phyloP scores from a whole-genome alignment of 1,140 invertebrate genomes.

The Aphelinus atriplicis region DNA sequence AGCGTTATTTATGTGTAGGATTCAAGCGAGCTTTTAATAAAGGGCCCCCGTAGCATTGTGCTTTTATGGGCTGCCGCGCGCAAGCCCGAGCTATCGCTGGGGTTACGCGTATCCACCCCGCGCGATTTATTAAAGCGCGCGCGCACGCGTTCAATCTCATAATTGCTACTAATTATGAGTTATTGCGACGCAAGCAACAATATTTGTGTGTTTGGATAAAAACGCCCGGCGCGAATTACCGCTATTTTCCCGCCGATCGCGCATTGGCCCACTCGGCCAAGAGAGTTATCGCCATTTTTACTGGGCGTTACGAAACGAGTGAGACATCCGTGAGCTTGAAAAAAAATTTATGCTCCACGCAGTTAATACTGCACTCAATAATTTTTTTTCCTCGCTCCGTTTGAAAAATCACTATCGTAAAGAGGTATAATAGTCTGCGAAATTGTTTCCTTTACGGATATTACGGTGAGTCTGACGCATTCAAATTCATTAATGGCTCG shows the following conservation, averaged over 20 bases:
- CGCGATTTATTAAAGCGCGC: background rate
- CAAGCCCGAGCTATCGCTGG: slow-evolving; percentile 16
- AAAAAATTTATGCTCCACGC: too few relatives aligned
- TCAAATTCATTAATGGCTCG: too few relatives aligned
- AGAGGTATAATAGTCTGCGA: too few relatives aligned
- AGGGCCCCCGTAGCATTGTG: slow-evolving; percentile 2
- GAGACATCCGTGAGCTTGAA: background rate
- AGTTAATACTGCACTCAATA: too few relatives aligned
- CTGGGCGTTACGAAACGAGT: background rate
- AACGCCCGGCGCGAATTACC: background rate
- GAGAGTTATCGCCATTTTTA: background rate
- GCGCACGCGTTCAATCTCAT: slow-evolving; percentile 8
- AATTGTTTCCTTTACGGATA: too few relatives aligned
- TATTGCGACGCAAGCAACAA: background rate
- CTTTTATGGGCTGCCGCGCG: too few relatives aligned
- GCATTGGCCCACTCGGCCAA: background rate
- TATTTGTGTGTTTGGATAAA: background rate
- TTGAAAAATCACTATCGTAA: too few relatives aligned
- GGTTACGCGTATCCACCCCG: background rate
- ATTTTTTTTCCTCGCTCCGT: too few relatives aligned
- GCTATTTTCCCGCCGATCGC: background rate
- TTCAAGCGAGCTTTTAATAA: slow-evolving; percentile 10
- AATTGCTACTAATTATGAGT: slow-evolving; percentile 21
- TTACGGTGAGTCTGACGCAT: too few relatives aligned
- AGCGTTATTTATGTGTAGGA: slow-evolving; percentile 14